Conservation (phyloP, 1,140 invertebrate species). For the Chelonus insularis region DNA sequence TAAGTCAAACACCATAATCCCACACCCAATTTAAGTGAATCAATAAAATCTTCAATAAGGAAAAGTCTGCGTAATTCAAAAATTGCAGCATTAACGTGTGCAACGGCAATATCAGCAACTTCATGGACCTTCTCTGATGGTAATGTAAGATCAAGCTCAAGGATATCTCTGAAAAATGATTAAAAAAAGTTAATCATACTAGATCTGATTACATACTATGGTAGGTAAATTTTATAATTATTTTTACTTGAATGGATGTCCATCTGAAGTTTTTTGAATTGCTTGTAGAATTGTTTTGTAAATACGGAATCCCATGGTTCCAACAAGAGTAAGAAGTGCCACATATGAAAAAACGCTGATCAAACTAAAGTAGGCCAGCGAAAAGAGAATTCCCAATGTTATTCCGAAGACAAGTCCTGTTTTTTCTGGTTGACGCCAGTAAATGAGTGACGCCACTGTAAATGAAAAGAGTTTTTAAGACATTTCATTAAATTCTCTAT, state of each 20-base stretch:
- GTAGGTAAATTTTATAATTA: not conserved
- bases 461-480: constrained; percentile 38
- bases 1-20: constrained; percentile 94
- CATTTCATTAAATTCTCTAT: not conserved
- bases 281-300: constrained; percentile 96
- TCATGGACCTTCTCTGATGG: constrained; percentile 87
- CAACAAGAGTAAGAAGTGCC: constrained; percentile 79
- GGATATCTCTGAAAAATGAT: constrained; percentile 78
- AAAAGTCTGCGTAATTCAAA: constrained; percentile 88
- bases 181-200: too few relatives aligned
- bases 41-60: constrained; percentile 93
- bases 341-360: constrained; percentile 94
- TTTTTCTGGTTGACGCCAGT: constrained; percentile 95
- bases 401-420: constrained; percentile 89
- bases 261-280: constrained; percentile 95
- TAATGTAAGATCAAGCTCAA: constrained; percentile 84
- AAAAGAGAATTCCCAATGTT: constrained; percentile 83
- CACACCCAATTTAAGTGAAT: constrained; percentile 93
- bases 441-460: constrained; percentile 92
- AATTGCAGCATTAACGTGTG: constrained; percentile 80
- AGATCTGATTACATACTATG: not conserved
- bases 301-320: constrained; percentile 88
- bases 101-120: constrained; percentile 78
- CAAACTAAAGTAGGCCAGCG: constrained; percentile 91
- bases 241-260: constrained; percentile 96